Evolutionary conservation across 2,113 vertebrate species (phyloP), one percentile per base, ranked within the genome.

Genomic region (Nannospalax galili): DNA sequence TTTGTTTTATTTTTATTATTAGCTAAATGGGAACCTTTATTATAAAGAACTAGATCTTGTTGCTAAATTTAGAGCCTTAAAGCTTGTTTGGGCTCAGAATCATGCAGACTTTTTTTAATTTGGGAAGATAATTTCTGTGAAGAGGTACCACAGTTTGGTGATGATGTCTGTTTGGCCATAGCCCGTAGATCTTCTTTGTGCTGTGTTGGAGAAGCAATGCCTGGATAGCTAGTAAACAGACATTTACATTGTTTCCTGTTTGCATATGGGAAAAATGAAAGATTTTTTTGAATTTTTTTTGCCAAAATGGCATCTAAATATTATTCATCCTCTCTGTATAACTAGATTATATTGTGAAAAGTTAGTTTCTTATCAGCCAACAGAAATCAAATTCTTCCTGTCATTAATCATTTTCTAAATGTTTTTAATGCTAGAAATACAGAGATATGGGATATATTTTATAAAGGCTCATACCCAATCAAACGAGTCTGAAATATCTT

Each of bases 211-310:
- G 75, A 90, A n/a, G 84, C 62, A 19, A 37, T 37, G 42, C 74
- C n/a, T 56, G 52, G 30, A 81, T 10, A 94, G 37, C 26, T n/a
- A 19, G 77, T 78, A 56, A 28, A 73, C 22, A 78, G 73, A 85
- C 62, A 52, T 32, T 69, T 48, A n/a, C 32, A 91, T 0, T 4
- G 4, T 11, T 91, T 42, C 72, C 74, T 81, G 74, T 62, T 30
- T n/a, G 24, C 7, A 3, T 64, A 69, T 1, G 62, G n/a, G 62
- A 40, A 88, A 74, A 42, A 42, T 19, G 17, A 48, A n/a, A n/a
- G n/a, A 82, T 20, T 2, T 86, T 95, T 92, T 48, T 93, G 24
- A 84, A 87, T 95, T 95, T 94, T 95, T 94, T 72, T 91, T 92
- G 58, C 20, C 82, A 85, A 94, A 73, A 19, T 58, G 7, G 2